Conservation (phyloP, 2,888 invertebrate genomes). For the Drosophila macrospina region DNA sequence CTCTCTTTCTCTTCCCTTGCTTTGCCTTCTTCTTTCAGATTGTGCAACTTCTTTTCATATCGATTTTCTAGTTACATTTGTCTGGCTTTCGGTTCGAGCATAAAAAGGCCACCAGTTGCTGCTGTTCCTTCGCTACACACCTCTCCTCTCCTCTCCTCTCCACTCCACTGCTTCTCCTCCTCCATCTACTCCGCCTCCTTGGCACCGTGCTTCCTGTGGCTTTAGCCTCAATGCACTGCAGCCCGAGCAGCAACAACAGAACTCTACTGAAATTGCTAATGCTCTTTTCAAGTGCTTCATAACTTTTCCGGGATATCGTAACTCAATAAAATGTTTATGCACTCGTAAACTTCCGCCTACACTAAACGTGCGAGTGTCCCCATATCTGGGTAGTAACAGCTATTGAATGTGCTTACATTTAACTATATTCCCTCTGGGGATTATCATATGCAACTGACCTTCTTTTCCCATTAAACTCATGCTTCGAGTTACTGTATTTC, state of each 20-base stretch:
- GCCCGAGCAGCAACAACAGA: constrained; percentile 5
- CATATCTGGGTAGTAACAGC: neutral
- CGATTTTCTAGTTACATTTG: constrained; percentile 72
- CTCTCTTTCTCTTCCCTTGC: neutral
- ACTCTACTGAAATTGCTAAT: constrained; percentile 38
- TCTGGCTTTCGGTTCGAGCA: constrained; percentile 73
- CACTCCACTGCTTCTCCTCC: neutral
- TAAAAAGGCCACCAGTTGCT: constrained; percentile 73
- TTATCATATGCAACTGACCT: neutral
- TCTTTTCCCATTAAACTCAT: neutral
- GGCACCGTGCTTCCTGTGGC: constrained; percentile 35
- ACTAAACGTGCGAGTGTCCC: neutral
- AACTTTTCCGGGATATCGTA: constrained; percentile 16
- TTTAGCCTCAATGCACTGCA: constrained; percentile 44
- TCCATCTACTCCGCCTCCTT: neutral
- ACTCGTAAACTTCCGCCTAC: constrained; percentile 17
- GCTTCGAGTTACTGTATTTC: neutral
- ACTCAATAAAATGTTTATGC: constrained; percentile 27
- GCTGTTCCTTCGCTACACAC: neutral
- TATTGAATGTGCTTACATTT: neutral
- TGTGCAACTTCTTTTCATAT: constrained; percentile 70
- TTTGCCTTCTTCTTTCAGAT: constrained; percentile 3
- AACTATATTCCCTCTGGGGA: neutral
- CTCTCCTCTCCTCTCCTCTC: neutral
- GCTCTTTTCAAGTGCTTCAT: constrained; percentile 40